A percentile compares a stretch with the other conserved stretches of the same genome.
Evolutionary conservation across 2,888 invertebrate genomes (phyloP).

Genomic region (Volucella inanis): DNA sequence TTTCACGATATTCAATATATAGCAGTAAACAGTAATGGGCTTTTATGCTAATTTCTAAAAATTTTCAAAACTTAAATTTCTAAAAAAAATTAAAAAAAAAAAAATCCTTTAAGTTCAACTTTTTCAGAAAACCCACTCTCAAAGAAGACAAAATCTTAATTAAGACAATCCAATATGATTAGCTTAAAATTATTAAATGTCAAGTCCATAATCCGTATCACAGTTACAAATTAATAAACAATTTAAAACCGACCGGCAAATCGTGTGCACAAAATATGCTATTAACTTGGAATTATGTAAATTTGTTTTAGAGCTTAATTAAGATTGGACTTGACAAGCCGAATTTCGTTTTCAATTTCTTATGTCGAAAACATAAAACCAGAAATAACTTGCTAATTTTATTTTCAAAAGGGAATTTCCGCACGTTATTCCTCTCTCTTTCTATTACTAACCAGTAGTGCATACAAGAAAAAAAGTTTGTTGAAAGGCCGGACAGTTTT

Average conservation of each 20-base stretch:
- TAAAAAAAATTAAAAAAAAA: no score
- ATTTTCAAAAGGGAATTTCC: constrained; percentile 44
- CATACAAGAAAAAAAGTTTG: constrained; percentile 13
- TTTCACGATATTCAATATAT: no score
- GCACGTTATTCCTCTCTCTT: constrained; percentile 12
- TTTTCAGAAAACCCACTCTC: no score
- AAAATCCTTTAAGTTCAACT: no score
- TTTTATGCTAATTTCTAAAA: no score
- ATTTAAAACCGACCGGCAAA: constrained; percentile 13
- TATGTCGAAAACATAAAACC: constrained; percentile 31
- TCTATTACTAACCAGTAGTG: constrained; percentile 27
- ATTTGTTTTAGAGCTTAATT: constrained; percentile 33
- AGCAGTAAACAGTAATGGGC: no score
- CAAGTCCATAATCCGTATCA: constrained; percentile 11
- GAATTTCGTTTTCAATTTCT: constrained; percentile 16
- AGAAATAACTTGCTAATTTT: constrained; percentile 41
- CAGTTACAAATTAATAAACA: constrained; percentile 1
- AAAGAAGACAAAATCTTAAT: background rate
- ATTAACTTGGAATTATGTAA: constrained; percentile 36
- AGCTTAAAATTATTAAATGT: constrained; percentile 49
- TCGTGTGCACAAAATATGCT: constrained; percentile 26
- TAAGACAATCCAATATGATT: constrained; percentile 16
- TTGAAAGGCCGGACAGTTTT: constrained; percentile 7
- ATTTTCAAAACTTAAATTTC: no score
- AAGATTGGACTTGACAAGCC: constrained; percentile 9